Percentiles rank a stretch among this genome's conserved stretches.
Evolutionary conservation across 2,888 invertebrate genomes (phyloP).

Genomic region (Drosophila nr. perissopoda): DNA sequence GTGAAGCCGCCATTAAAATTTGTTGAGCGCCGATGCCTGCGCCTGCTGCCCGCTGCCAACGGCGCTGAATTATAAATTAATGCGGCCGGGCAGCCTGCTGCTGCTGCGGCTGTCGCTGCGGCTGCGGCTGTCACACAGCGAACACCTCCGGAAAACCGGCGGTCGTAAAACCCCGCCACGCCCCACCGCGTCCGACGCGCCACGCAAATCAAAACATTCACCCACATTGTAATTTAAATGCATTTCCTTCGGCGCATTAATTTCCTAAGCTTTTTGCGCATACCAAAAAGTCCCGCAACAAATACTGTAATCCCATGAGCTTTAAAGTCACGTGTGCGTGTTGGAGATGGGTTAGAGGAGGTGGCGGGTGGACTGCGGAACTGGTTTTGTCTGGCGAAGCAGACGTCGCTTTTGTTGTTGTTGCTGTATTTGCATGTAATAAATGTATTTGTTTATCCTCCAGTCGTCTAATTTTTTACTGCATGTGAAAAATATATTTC

Average conservation of each 20-base stretch:
- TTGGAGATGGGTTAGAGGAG: not conserved
- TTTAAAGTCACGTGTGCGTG: slow-evolving; percentile 80
- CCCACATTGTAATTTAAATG: slow-evolving; percentile 77
- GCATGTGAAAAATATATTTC: slow-evolving; percentile 66
- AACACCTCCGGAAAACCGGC: slow-evolving; percentile 62
- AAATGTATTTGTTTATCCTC: slow-evolving; percentile 78
- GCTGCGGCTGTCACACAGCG: slow-evolving; percentile 57
- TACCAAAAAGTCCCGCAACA: slow-evolving; percentile 70
- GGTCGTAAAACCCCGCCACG: not conserved
- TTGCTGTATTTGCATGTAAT: slow-evolving; percentile 76
- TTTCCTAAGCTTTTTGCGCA: slow-evolving; percentile 83
- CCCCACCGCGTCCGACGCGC: slow-evolving; percentile 1
- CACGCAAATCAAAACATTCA: slow-evolving; percentile 33
- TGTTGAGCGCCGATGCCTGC: slow-evolving; percentile 48
- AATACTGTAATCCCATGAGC: slow-evolving; percentile 78
- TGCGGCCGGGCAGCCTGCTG: slow-evolving; percentile 49
- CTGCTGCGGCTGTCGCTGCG: slow-evolving; percentile 18
- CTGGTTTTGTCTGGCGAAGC: slow-evolving; percentile 29
- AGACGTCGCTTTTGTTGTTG: slow-evolving; percentile 44
- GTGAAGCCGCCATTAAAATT: slow-evolving; percentile 68
- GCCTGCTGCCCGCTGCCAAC: slow-evolving; percentile 24
- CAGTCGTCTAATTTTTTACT: slow-evolving; percentile 68
- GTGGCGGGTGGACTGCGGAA: not conserved
- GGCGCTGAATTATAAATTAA: slow-evolving; percentile 74
- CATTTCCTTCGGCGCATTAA: slow-evolving; percentile 82